phyloP scores from a whole-genome alignment of 1,140 invertebrate genomes.

The Phthorimaea operculella region DNA sequence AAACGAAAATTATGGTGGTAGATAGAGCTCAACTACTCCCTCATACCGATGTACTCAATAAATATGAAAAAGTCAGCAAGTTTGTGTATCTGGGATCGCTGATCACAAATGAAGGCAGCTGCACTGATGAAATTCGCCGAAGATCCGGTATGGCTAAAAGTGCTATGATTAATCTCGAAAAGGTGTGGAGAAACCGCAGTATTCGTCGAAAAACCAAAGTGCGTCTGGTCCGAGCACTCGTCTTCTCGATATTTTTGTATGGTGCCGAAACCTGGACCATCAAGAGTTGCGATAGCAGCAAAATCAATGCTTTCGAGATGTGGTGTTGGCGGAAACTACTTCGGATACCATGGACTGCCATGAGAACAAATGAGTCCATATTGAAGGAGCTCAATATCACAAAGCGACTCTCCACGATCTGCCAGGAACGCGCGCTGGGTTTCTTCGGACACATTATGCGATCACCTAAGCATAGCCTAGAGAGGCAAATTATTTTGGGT shows the following conservation, averaged over 20 bases:
- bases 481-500: too few relatives aligned
- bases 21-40: background rate
- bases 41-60: background rate
- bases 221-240: constrained; percentile 9
- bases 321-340: constrained; percentile 17
- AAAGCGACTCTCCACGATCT: too few relatives aligned
- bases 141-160: constrained; percentile 15
- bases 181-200: constrained; percentile 15
- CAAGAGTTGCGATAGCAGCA: too few relatives aligned
- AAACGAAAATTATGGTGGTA: constrained; percentile 15
- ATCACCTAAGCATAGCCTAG: too few relatives aligned
- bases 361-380: background rate
- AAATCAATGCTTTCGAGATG: constrained; percentile 27
- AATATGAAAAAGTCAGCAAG: background rate
- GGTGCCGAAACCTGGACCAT: constrained; percentile 23
- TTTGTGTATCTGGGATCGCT: background rate
- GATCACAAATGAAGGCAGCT: background rate
- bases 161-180: constrained; percentile 12
- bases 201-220: constrained; percentile 11
- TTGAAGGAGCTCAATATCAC: background rate
- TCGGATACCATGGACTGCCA: constrained; percentile 1
- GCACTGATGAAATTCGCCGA: constrained; percentile 5
- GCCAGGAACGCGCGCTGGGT: too few relatives aligned
- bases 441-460: too few relatives aligned
- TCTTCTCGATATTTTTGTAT: constrained; percentile 21